Evolutionary conservation across 1,140 invertebrate genomes (phyloP), one percentile per base, ranked within the genome.

Genomic region (Acromyrmex charruanus): DNA sequence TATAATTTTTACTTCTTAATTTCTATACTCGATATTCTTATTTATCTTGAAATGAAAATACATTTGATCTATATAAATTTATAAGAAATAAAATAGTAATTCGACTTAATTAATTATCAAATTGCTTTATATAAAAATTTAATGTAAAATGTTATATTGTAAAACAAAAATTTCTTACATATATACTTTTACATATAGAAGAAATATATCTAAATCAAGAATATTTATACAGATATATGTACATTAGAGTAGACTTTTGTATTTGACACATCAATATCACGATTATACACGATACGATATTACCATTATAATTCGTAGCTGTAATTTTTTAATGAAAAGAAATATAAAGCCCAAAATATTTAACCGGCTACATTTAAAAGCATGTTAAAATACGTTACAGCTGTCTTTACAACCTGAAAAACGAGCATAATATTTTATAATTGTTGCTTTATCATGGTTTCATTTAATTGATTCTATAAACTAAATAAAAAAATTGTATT

Each of bases 341-440:
- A 2, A 49, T 65, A 49, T 31, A 44, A 7, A 66, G 88, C 75
- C 49, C 49, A 85, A 88, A 39, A 88, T 85, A n/a, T 69, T 79
- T 10, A 81, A 1, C 14, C 49, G 5, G 77, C 66, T 25, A 87
- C 44, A 2, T 79, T 88, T 77, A 71, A 81, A 63, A 91, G 61
- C 69, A 91, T 90, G 74, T 91, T 90, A 16, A 92, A 88, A 87
- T 93, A 92, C 3, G 90, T 88, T n/a, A 87, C 89, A n/a, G 92
- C 85, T 69, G 90, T 90, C 72, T 90, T 92, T 1, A 92, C 79
- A 1, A 92, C 81, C 91, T 93, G 51, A 25, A 72, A 68, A 51
- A 69, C n/a, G 7, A 49, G 6, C 16, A 71, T 21, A 35, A 80
- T 21, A 58, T 63, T 12, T 6, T 0, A 5, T 14, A 88, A 51